Evolutionary conservation across 2,113 vertebrate genomes (phyloP).

Genomic region (Epinephelus moara): DNA sequence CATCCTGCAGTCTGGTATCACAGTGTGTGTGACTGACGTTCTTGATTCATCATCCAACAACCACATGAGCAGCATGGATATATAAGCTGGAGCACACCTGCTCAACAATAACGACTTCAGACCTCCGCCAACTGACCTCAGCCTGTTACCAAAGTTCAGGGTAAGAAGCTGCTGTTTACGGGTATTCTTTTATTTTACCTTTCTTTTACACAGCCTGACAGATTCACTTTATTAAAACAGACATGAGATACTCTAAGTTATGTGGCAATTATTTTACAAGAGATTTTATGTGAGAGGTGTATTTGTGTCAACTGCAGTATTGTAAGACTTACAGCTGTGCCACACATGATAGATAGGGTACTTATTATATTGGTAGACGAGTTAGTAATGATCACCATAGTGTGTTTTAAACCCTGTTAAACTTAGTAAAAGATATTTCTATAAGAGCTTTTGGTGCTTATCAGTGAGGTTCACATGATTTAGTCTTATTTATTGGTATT

Average conservation of each 20-base stretch:
- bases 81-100: slow-evolving; percentile 76
- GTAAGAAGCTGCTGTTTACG: slow-evolving; percentile 56
- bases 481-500: not conserved
- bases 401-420: not conserved
- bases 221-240: not conserved
- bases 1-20: slow-evolving; percentile 62
- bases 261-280: not conserved
- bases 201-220: not conserved
- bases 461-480: not conserved
- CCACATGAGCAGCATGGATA: slow-evolving; percentile 56
- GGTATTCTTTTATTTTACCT: not conserved
- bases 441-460: not conserved
- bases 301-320: no score
- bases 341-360: no score
- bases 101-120: slow-evolving; percentile 50
- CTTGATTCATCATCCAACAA: slow-evolving; percentile 75
- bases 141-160: slow-evolving; percentile 72
- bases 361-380: no score
- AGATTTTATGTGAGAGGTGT: no score
- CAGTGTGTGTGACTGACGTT: slow-evolving; percentile 69
- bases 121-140: slow-evolving; percentile 68
- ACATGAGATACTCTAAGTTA: not conserved
- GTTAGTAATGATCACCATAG: not conserved
- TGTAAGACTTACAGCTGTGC: no score
- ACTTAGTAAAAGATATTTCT: not conserved